Evolutionary conservation across 2,113 vertebrate species (phyloP), one percentile per base, ranked within the genome.

Genomic region (Odocoileus virginianus): DNA sequence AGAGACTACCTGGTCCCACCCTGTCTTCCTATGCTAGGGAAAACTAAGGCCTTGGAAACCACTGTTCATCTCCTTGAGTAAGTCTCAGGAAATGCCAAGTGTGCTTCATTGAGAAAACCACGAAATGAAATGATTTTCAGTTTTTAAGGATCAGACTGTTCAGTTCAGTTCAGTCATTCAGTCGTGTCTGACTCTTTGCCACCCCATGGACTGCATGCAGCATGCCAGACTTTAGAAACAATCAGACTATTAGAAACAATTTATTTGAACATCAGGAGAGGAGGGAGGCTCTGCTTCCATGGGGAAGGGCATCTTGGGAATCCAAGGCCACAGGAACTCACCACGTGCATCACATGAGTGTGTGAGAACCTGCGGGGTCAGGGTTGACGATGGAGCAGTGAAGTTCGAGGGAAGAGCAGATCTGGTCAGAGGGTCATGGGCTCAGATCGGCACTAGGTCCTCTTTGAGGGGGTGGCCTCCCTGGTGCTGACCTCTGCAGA

Each of bases 41-140:
- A 36, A 21, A 50, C 50, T 6, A 3, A 21, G 52, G 28, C 19
- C 52, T 13, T 3, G 43, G 43, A 47, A 76, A 28, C n/a, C 40
- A 47, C 19, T 9, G 3, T 36, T 17, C 1, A 40, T 28, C 4
- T n/a, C 21, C 54, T 12, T 17, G 30, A 30, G 74, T 25, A 40
- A 71, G 33, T n/a, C 27, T n/a, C 27, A n/a, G 64, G 47, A 81
- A 74, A 43, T 15, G 13, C 16, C 19, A 45, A 1, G 3, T 1
- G 27, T 9, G 6, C 17, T 6, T 21, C 67, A 10, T n/a, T n/a
- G 61, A 43, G 50, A n/a, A 60, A 91, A 6, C 30, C 1, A 0
- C 6, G 17, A 71, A 50, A 64, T 21, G 2, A 58, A 55, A 14
- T 1, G 0, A 0, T 0, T 54, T 64, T 60, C 52, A 7, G 3